These are phyloP conservation scores for Epinephelus coioides DNA, from an alignment of 2,797 vertebrate species.

Conservation along the genomic window DNA sequence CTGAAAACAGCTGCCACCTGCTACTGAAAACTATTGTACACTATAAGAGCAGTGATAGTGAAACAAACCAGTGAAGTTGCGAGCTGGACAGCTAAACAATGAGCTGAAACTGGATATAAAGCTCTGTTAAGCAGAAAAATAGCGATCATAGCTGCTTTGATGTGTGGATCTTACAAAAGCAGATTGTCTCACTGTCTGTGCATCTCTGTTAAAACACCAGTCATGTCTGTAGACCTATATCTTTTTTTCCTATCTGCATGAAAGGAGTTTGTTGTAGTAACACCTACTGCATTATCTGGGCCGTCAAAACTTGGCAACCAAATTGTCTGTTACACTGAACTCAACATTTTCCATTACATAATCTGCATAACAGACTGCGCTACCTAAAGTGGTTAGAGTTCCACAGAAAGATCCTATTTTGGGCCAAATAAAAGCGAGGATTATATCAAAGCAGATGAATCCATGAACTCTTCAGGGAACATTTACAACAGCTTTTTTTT, in stretches of 20 bases:
- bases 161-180: not conserved
- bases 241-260: not conserved
- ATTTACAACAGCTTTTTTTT: slow-evolving; percentile 3
- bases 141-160: not conserved
- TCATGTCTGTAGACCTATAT: not conserved
- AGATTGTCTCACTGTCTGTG: not conserved
- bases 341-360: slow-evolving; percentile 39
- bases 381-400: slow-evolving; percentile 52
- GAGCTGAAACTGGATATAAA: slow-evolving; percentile 5
- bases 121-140: not conserved
- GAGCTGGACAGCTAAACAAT: not conserved
- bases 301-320: slow-evolving; percentile 33
- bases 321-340: slow-evolving; percentile 21
- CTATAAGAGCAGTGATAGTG: not conserved
- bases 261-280: slow-evolving; percentile 3
- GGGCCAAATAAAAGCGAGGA: slow-evolving; percentile 42
- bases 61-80: not conserved
- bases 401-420: slow-evolving; percentile 45
- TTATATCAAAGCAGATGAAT: slow-evolving; percentile 46
- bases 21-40: not conserved
- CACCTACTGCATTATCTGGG: slow-evolving; percentile 16
- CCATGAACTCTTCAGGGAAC: slow-evolving; percentile 11
- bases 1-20: not conserved
- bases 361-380: slow-evolving; percentile 42
- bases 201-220: not conserved